Conservation (phyloP, 64 coral and sea anemone species). For the Catalaphyllia jardinei region DNA sequence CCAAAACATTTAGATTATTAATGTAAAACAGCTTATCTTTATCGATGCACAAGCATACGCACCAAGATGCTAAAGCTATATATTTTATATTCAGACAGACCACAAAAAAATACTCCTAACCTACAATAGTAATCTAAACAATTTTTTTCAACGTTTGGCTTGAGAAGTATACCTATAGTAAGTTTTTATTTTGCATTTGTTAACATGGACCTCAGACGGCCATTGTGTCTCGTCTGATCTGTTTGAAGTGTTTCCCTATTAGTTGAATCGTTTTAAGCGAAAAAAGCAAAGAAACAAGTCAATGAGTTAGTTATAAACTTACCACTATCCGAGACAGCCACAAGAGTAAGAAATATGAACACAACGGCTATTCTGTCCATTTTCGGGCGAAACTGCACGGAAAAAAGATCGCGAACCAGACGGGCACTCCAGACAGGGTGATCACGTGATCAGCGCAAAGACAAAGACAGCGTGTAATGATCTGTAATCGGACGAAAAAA, state of each 20-base stretch:
- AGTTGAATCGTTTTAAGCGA: not conserved
- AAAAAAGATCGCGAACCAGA: too few relatives aligned
- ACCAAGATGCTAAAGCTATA: not conserved
- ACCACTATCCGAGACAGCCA: constrained; percentile 1
- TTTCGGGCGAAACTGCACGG: not conserved
- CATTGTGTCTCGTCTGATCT: not conserved
- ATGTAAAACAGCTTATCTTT: too few relatives aligned
- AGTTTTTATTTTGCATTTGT: not conserved
- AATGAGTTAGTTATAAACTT: not conserved
- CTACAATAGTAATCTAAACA: not conserved
- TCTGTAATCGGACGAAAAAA: too few relatives aligned
- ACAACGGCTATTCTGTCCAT: not conserved
- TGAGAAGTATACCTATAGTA: not conserved
- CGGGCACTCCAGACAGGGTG: not conserved
- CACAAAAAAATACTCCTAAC: not conserved
- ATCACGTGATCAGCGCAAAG: constrained; percentile 10
- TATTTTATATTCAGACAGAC: not conserved
- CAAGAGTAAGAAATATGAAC: not conserved
- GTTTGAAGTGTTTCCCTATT: not conserved
- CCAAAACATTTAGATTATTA: too few relatives aligned
- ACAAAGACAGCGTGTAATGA: not conserved
- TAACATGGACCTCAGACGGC: not conserved
- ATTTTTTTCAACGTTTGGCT: not conserved
- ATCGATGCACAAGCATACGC: not conserved
- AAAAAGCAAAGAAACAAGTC: not conserved